Evolutionary conservation across 2,888 invertebrate species (phyloP).

Genomic region (Cantharis flavilabris): DNA sequence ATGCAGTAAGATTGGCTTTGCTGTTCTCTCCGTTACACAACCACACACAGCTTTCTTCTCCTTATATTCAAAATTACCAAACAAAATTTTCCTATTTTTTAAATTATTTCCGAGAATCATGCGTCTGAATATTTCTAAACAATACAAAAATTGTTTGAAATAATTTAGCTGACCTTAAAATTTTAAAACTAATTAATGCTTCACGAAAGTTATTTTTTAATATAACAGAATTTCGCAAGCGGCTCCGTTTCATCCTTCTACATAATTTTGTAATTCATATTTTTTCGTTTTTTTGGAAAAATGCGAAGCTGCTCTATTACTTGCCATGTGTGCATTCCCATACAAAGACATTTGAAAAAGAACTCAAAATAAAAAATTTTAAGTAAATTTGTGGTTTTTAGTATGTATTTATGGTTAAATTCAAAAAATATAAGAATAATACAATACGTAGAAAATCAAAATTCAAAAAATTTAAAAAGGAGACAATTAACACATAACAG

Average conservation of each 20-base stretch:
- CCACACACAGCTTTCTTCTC: background rate
- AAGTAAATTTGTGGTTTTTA: too few relatives aligned
- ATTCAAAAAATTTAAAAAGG: too few relatives aligned
- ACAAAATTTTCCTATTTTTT: background rate
- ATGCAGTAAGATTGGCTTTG: background rate
- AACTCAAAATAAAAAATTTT: too few relatives aligned
- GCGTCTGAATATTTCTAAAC: background rate
- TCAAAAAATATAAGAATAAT: too few relatives aligned
- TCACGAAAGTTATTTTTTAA: background rate
- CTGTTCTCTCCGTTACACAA: background rate
- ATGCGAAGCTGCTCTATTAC: background rate
- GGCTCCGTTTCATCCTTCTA: background rate
- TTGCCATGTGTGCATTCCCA: background rate
- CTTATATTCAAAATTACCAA: background rate
- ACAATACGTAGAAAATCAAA: too few relatives aligned
- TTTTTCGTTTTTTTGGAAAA: background rate
- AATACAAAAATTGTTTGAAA: background rate
- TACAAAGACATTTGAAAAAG: background rate
- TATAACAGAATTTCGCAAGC: background rate
- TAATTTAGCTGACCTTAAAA: background rate
- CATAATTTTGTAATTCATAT: background rate
- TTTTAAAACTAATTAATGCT: background rate
- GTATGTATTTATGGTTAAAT: too few relatives aligned
- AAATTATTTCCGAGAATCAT: background rate
- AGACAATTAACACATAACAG: too few relatives aligned